Base-by-base conservation (phyloP, 1,140 invertebrate species). In the Pogonomyrmex barbatus region DNA sequence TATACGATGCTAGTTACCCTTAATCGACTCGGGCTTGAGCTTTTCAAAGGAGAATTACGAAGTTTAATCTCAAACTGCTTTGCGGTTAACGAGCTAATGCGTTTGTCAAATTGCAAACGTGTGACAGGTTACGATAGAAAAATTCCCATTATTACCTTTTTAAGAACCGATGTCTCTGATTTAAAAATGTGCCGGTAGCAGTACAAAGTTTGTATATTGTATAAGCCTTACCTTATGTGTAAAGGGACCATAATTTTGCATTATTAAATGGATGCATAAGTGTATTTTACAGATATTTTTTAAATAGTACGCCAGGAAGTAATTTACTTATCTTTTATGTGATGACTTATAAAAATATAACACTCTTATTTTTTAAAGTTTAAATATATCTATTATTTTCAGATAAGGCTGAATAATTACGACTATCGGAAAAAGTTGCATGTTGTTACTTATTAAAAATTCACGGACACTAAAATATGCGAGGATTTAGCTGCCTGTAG, bases 41-140 rank as follows among this genome's bases (percentile, higher is more conserved):
- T 70, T 81, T 81, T 73, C 54, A 83, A 73, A 83, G 33, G 68
- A 4, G 54, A 60, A 75, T 73, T 60, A 58, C 54, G 60, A 82
- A 71, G 65, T 82, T 70, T 60, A 82, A 47, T 82, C 50, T 47
- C 47, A 52, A 24, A 65, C 24, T 70, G 12, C 30, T 73, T 24
- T 60, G 33, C 52, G 9, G 42, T 39, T 83, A 83, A 83, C 54
- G 79, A 75, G 54, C 54, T 62, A 62, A 83, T 73, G 79, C 54
- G 54, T 60, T 83, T 83, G 54, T 75, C 54, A 75, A 60, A 60
- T 82, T 45, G 10, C 12, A 30, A 9, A 71, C 42, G 47, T 68
- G 54, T 50, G 14, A 6, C 36, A 60, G 54, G 33, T 63, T 50
- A 17, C 10, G 14, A 56, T 0, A 2, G 12, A 17, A 39, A 82